These are phyloP conservation scores for Doryteuthis pealeii DNA, from an alignment of 1,140 invertebrate genomes.

Conservation along the genomic window DNA sequence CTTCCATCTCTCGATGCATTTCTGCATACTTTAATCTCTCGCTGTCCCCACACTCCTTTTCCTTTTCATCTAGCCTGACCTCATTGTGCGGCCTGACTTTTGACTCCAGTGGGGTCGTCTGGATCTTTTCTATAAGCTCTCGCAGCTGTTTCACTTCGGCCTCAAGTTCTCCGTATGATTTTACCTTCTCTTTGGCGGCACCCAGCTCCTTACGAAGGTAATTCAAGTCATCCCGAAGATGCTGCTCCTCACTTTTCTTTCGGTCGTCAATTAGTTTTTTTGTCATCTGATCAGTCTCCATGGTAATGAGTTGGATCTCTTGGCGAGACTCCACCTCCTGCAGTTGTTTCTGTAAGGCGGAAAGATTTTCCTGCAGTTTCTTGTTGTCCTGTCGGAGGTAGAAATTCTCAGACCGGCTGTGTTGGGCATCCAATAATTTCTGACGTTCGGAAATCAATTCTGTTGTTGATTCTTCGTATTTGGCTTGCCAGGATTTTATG, in stretches of 20 bases:
- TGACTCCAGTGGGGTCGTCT: constrained; percentile 7
- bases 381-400: background rate
- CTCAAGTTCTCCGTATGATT: background rate
- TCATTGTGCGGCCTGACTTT: constrained; percentile 11
- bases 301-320: background rate
- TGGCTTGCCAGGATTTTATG: background rate
- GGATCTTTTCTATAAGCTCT: no score
- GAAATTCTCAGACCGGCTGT: background rate
- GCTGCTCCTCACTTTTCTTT: background rate
- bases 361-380: background rate
- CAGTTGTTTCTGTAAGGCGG: background rate
- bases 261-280: background rate
- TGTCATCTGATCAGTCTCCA: background rate
- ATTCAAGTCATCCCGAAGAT: background rate
- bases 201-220: background rate
- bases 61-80: background rate
- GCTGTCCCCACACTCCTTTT: constrained; percentile 3
- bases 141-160: background rate
- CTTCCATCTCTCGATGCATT: background rate
- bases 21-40: background rate
- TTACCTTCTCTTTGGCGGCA: background rate
- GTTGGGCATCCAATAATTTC: background rate
- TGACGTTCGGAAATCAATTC: background rate
- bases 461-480: background rate
- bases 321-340: background rate